phyloP scores from a whole-genome alignment of 2,113 vertebrate genomes.

The Ciconia maguari region DNA sequence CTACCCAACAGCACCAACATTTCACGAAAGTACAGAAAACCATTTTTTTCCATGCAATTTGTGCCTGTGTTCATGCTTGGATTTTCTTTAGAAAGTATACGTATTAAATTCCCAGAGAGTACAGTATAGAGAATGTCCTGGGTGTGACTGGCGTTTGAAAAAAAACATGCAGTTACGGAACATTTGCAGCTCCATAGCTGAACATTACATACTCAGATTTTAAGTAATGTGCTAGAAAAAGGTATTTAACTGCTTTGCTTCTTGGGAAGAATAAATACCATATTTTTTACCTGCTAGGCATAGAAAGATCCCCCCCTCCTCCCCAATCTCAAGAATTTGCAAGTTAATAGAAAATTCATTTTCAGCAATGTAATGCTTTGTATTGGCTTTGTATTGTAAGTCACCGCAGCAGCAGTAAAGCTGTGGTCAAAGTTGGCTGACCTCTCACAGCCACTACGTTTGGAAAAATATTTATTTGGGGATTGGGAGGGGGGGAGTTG shows the following conservation, averaged over 20 bases:
- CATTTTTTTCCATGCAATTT: neutral
- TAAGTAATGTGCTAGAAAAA: neutral
- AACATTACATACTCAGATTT: neutral
- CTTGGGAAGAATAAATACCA: neutral
- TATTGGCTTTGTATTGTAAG: neutral
- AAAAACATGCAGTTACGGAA: neutral
- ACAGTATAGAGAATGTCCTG: neutral
- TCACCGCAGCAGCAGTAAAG: neutral
- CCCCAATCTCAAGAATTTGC: neutral
- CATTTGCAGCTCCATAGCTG: neutral
- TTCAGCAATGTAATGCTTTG: neutral
- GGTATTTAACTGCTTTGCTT: neutral
- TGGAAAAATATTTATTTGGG: neutral
- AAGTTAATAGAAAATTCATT: neutral
- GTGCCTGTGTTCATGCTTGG: constrained; percentile 15
- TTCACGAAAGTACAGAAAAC: neutral
- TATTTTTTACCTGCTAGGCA: neutral
- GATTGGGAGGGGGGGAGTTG: neutral
- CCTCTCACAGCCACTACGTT: neutral
- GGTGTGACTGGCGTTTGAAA: neutral
- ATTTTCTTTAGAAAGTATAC: neutral
- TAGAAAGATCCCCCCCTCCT: neutral
- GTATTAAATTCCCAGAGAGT: neutral
- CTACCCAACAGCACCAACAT: constrained; percentile 2
- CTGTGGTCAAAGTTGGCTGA: neutral